These are phyloP conservation scores for Dolichotis patagonum DNA, from an alignment of 2,113 vertebrate species.

Conservation along the genomic window DNA sequence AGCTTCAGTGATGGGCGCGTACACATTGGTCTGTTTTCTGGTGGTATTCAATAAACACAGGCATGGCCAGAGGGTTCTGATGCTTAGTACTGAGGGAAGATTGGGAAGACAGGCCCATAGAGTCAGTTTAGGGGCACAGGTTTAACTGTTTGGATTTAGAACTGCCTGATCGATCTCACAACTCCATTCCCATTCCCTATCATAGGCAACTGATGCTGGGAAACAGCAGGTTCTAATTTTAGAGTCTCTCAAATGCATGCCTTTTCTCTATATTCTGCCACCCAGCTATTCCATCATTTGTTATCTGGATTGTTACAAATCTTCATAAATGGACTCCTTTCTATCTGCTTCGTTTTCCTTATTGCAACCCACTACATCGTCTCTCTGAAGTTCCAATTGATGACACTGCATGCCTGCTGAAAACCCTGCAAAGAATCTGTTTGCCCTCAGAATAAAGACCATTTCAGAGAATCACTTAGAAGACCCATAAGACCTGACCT, in stretches of 20 bases:
- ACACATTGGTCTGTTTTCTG: neutral
- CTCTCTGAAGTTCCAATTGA: neutral
- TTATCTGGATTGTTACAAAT: neutral
- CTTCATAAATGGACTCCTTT: neutral
- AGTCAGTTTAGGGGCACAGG: neutral
- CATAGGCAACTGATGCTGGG: rapidly evolving
- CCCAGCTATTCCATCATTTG: rapidly evolving
- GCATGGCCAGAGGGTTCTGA: neutral
- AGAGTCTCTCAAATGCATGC: neutral
- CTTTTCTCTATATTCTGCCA: neutral
- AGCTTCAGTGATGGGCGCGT: neutral
- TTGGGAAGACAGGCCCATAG: neutral
- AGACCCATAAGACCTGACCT: neutral
- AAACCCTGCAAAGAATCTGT: neutral
- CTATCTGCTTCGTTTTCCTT: neutral
- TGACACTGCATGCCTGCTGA: neutral
- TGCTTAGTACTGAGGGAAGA: neutral
- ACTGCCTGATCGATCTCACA: rapidly evolving
- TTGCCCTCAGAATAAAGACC: neutral
- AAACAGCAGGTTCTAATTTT: neutral
- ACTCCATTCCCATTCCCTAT: neutral
- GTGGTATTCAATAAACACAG: neutral
- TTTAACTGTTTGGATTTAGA: neutral
- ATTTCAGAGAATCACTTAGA: neutral
- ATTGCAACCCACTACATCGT: neutral